A percentile compares a stretch with the other conserved stretches of the same genome.
phyloP scores from a whole-genome alignment of 2,797 vertebrate genomes.

The Allobates femoralis region DNA sequence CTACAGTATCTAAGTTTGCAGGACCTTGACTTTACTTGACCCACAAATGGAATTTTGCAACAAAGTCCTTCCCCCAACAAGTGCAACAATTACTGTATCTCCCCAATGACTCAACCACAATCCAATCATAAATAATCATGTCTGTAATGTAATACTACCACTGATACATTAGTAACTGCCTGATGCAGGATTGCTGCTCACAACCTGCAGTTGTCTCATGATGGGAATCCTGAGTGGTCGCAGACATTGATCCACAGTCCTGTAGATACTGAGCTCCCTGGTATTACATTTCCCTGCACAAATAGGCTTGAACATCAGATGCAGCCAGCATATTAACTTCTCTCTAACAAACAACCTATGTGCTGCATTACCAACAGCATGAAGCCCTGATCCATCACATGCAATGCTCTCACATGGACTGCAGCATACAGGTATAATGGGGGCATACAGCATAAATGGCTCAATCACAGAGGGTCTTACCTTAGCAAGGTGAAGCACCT shows the following conservation, averaged over 20 bases:
- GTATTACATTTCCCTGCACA: slow-evolving; percentile 49
- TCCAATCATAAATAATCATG: neutral
- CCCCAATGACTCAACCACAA: neutral
- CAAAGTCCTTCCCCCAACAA: neutral
- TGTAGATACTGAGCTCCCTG: slow-evolving; percentile 13
- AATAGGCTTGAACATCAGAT: neutral
- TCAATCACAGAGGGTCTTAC: slow-evolving; percentile 37
- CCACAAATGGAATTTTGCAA: too few relatives aligned
- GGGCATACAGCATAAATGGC: neutral
- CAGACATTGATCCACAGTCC: slow-evolving; percentile 34
- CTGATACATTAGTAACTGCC: neutral
- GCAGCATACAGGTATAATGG: slow-evolving; percentile 17
- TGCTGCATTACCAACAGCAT: slow-evolving; percentile 30
- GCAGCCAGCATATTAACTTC: slow-evolving; percentile 38
- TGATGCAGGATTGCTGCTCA: slow-evolving; percentile 34
- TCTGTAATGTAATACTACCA: neutral
- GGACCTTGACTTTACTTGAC: too few relatives aligned
- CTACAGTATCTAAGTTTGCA: neutral
- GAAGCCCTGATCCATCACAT: neutral
- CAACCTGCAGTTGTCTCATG: slow-evolving; percentile 16
- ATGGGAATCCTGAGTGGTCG: slow-evolving; percentile 33
- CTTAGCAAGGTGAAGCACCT: slow-evolving; percentile 47
- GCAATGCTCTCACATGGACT: neutral
- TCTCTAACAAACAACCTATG: slow-evolving; percentile 8
- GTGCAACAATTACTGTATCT: neutral